phyloP scores from a whole-genome alignment of 2,113 vertebrate genomes.

The Sinocyclocheilus rhinocerous region DNA sequence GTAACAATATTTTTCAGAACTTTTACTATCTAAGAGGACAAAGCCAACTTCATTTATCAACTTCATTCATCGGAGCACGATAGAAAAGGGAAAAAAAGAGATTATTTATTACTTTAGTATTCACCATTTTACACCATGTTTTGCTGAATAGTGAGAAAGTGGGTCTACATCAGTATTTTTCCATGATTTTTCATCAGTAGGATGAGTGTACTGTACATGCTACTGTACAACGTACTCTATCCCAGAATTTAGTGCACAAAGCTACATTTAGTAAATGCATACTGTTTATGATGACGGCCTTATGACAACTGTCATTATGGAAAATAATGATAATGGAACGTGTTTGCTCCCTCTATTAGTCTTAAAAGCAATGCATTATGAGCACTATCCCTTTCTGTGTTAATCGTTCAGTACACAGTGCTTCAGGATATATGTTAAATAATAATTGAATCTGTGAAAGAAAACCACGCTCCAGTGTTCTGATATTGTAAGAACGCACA shows the following conservation, averaged over 20 bases:
- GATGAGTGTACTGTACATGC: constrained; percentile 1
- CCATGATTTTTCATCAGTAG: not conserved
- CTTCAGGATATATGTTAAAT: constrained; percentile 49
- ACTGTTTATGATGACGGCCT: not conserved
- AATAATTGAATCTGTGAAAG: constrained; percentile 60
- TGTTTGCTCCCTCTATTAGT: constrained; percentile 15
- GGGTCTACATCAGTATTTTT: not conserved
- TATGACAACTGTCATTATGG: constrained; percentile 22
- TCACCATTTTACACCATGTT: not conserved
- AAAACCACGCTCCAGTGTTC: constrained; percentile 60
- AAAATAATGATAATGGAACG: constrained; percentile 32
- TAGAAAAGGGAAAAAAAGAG: not conserved
- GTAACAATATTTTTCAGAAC: not conserved
- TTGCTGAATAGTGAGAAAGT: not conserved
- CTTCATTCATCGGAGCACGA: not conserved
- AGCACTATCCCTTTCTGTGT: constrained; percentile 7
- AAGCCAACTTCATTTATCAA: not conserved
- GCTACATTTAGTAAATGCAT: constrained; percentile 29
- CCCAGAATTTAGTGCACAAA: constrained; percentile 13
- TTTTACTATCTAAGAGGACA: not conserved
- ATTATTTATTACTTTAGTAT: not conserved
- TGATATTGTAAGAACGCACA: constrained; percentile 56
- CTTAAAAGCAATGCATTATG: constrained; percentile 39
- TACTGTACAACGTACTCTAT: not conserved
- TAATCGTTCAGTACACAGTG: not conserved